Base-by-base conservation (phyloP, 1,140 invertebrate genomes). In the Bombus affinis region DNA sequence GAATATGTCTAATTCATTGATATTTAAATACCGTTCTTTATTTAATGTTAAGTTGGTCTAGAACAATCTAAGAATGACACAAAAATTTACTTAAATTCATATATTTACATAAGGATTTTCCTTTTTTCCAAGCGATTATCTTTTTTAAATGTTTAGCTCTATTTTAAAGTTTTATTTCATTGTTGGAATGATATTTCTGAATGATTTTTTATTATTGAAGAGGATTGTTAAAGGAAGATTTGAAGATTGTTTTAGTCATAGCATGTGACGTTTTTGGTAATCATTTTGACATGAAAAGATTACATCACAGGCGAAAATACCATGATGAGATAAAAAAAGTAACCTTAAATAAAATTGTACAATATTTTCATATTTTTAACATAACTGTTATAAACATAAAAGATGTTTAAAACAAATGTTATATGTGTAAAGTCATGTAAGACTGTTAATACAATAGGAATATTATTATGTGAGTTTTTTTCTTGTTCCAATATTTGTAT, bases 381-480 rank as follows among this genome's bases (percentile, higher is more conserved):
- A 37, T 44, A 44, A 59, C 25, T 62, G n/a, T 57, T 32, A 59
- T 71, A 22, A 71, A 28, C 39, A 59, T n/a, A 65, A 12, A 15
- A 25, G 28, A 76, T 76, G 8, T 66, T 82, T 39, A 53, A 12
- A 32, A 70, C 76, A 72, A 83, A 47, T 15, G 6, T 10, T n/a
- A 53, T 66, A 53, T 35, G 8, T 9, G 3, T 28, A 6, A n/a
- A 13, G 3, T 25, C 35, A 10, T 15, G n/a, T 32, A 68, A 53
- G 53, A 22, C 1, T 32, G 6, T 53, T 18, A 37, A 28, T 76
- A 77, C 42, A 44, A n/a, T 68, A 13, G 22, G 18, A 53, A 22
- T 18, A 4, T 68, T 62, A 35, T 82, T 77, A 25, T 68, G 81
- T 83, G 12, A 83, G 81, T 68, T 39, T 13, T 5, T 12, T 28